Evolutionary conservation across 2,797 vertebrate genomes (phyloP).

Genomic region (Sarcoramphus papa): DNA sequence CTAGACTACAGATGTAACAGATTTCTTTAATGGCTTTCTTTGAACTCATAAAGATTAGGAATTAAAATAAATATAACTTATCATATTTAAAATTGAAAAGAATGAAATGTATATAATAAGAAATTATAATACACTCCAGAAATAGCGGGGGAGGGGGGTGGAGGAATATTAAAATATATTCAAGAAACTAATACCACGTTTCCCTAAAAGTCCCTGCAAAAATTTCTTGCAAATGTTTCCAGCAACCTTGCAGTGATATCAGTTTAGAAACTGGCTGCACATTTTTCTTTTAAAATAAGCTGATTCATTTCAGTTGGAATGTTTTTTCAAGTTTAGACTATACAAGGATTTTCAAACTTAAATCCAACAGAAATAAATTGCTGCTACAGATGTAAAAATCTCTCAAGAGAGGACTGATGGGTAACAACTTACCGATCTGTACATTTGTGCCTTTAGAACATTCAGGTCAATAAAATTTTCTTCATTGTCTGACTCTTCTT

Average conservation of each 20-base stretch:
- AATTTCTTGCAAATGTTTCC: not conserved
- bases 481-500: conserved; percentile 88
- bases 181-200: not conserved
- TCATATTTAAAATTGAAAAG: not conserved
- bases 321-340: not conserved
- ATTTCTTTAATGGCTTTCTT: not conserved
- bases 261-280: not conserved
- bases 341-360: not conserved
- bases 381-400: not conserved
- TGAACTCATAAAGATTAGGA: not conserved
- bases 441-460: conserved; percentile 83
- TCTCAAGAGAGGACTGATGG: not conserved
- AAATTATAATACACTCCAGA: not conserved
- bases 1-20: not conserved
- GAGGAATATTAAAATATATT: not conserved
- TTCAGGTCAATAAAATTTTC: conserved; percentile 90
- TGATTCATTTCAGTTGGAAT: not conserved
- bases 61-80: not conserved
- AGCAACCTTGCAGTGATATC: not conserved
- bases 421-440: conserved; percentile 78
- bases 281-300: not conserved
- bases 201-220: not conserved
- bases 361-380: not conserved
- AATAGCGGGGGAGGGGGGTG: not conserved
- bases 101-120: not conserved